Base-by-base conservation (phyloP, 92 coral and sea anemone species). In the Epizoanthus fatuus region DNA sequence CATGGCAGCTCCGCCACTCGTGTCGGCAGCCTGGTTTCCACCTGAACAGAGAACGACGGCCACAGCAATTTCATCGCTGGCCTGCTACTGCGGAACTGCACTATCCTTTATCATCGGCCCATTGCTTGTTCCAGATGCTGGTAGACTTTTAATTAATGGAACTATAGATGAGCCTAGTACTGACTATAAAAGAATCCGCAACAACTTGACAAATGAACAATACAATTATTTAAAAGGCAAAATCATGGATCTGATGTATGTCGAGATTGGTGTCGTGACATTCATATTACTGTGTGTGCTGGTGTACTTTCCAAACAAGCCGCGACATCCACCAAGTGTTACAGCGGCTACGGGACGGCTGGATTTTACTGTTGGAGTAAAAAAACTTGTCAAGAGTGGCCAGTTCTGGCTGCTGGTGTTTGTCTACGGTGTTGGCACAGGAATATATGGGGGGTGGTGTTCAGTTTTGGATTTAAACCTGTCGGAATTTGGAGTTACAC, bases 21-120 rank as follows among this genome's bases (percentile, higher is more conserved):
- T 97, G 35, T 97, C 99, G 6, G 96, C 99, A 2, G 96, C 99
- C 39, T 97, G 99, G 99, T 97, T 97, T 44, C 99, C 99, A 3
- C 99, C 99, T 1, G 91, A 94, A 42, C 99, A 97, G 71, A 91
- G 99, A 13, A 95, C 99, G 0, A 97, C 98, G 15, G 98, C 99
- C 40, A 97, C 99, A 0, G 99, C 99, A 19, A 91, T 97, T 16
- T 95, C 96, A 2, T 93, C 98, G 0, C 64, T 97, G 11, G 99
- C 99, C 5, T 92, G 98, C 42, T 97, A 97, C 81, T 87, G 94
- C 42, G 99, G 99, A 12, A 97, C 98, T 3, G 98, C 98, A 7
- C 49, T 95, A 11, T 95, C 99, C 0, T 97, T 97, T 86, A 39
- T 91, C 4, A 87, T 97, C 60, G 98, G 99, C 0, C 98, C 98